Conservation (phyloP, 2,113 vertebrate genomes). For the Melanotaenia duboulayi region DNA sequence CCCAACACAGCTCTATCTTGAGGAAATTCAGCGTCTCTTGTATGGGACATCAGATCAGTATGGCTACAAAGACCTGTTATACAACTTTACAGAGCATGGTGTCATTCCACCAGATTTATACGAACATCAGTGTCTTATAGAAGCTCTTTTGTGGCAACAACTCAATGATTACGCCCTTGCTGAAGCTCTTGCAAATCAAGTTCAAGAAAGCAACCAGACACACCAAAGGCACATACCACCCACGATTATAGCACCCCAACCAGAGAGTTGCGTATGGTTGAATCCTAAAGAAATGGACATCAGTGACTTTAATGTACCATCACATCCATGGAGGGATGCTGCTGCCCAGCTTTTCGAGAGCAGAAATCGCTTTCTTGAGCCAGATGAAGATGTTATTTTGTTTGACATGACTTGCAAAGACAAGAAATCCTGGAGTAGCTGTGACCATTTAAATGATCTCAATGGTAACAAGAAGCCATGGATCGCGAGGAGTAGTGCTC, state of each 20-base stretch:
- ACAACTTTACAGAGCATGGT: slow-evolving; percentile 80
- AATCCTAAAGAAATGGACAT: slow-evolving; percentile 74
- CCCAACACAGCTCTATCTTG: slow-evolving; percentile 74
- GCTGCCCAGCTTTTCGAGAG: slow-evolving; percentile 59
- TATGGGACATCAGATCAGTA: slow-evolving; percentile 80
- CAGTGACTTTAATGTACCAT: slow-evolving; percentile 75
- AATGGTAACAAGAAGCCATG: slow-evolving; percentile 56
- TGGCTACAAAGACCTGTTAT: slow-evolving; percentile 82
- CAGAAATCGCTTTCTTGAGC: slow-evolving; percentile 66
- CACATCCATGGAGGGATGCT: slow-evolving; percentile 78
- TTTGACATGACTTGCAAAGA: slow-evolving; percentile 82
- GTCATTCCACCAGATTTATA: slow-evolving; percentile 80
- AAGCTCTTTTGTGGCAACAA: slow-evolving; percentile 83
- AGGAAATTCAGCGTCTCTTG: slow-evolving; percentile 79
- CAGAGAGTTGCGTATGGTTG: slow-evolving; percentile 49
- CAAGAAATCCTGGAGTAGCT: slow-evolving; percentile 76
- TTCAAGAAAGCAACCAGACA: slow-evolving; percentile 45
- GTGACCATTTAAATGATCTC: slow-evolving; percentile 71
- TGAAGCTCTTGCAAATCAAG: slow-evolving; percentile 70
- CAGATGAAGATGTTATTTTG: slow-evolving; percentile 74
- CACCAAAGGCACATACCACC: slow-evolving; percentile 39
- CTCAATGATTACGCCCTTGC: slow-evolving; percentile 80
- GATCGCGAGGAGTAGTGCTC: slow-evolving; percentile 46
- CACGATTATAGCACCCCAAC: slow-evolving; percentile 25
- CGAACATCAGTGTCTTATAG: slow-evolving; percentile 83